Evolutionary conservation across 2,113 vertebrate species (phyloP), one percentile per base, ranked within the genome.

Genomic region (Microcebus jonahi): DNA sequence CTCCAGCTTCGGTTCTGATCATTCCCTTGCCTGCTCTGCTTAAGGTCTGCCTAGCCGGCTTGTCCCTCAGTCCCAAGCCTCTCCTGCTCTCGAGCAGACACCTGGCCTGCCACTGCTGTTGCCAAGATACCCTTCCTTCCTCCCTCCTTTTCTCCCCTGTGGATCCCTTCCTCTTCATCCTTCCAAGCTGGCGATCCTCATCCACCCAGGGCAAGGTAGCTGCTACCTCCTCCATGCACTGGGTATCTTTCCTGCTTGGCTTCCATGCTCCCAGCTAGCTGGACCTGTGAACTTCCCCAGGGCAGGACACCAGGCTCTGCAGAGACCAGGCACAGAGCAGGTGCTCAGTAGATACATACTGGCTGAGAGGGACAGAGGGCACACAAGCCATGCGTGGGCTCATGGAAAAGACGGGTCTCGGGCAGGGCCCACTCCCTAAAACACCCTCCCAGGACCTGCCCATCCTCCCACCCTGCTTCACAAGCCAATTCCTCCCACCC

Each of bases 381-480:
- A 2, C 63, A 27, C 0, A 7, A 18, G 15, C 20, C 57, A 15
- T 11, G 53, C 11, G 13, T 0, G 1, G 81, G 25, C 9, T 77
- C 23, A 3, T 15, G n/a, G 25, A 15, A 71, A 77, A 25, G 50
- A 39, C 0, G 1, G 36, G n/a, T 36, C 34, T 50, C 48, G 7
- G 36, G 76, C 8, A 20, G 0, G 0, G 13, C n/a, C 39, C 10
- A 10, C 9, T 57, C 34, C 57, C 23, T 68, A 39, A 34, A 39
- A 55, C 8, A 29, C 21, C 42, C 18, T 29, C 39, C 1, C 13
- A 2, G 3, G 71, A 29, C 23, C 65, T 11, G 61, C 21, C 31
- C 50, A 57, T 17, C 34, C 55, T 42, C n/a, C 70, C 17, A 25
- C 3, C 11, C 14, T 8, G 27, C 13, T 11, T 61, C 79, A 73